phyloP scores from a whole-genome alignment of 2,113 vertebrate genomes.

The Gila orcuttii region DNA sequence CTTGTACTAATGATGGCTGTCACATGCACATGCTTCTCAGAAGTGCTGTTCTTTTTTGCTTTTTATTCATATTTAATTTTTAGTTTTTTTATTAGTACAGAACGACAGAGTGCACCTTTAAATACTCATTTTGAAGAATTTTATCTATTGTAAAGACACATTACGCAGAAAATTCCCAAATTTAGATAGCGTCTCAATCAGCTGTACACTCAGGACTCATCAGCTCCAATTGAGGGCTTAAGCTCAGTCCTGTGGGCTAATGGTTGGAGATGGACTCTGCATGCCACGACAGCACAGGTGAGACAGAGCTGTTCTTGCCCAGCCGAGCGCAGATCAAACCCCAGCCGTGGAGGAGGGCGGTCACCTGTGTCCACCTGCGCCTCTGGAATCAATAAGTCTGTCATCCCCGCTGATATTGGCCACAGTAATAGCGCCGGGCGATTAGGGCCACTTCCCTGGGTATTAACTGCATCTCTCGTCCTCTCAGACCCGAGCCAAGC shows the following conservation, averaged over 20 bases:
- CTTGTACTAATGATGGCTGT: not conserved
- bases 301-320: constrained; percentile 56
- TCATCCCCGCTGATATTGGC: constrained; percentile 80
- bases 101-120: not conserved
- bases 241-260: constrained; percentile 34
- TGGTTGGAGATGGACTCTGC: constrained; percentile 18
- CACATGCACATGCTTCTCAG: not conserved
- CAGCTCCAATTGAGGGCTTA: constrained; percentile 31
- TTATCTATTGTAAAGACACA: not conserved
- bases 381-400: constrained; percentile 80
- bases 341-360: constrained; percentile 53
- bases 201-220: not conserved
- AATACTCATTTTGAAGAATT: not conserved
- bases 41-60: not conserved
- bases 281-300: constrained; percentile 17
- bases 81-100: not conserved
- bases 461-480: constrained; percentile 81
- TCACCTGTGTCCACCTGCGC: constrained; percentile 60
- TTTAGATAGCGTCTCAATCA: not conserved
- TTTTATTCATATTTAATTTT: too few species aligned
- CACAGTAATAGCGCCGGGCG: constrained; percentile 75
- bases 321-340: constrained; percentile 73
- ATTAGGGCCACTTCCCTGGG: constrained; percentile 78
- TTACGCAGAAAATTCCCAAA: not conserved
- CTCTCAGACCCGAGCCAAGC: constrained; percentile 66